phyloP scores from a whole-genome alignment of 35 echinoderm and acorn worm species.

The Diadema setosum region DNA sequence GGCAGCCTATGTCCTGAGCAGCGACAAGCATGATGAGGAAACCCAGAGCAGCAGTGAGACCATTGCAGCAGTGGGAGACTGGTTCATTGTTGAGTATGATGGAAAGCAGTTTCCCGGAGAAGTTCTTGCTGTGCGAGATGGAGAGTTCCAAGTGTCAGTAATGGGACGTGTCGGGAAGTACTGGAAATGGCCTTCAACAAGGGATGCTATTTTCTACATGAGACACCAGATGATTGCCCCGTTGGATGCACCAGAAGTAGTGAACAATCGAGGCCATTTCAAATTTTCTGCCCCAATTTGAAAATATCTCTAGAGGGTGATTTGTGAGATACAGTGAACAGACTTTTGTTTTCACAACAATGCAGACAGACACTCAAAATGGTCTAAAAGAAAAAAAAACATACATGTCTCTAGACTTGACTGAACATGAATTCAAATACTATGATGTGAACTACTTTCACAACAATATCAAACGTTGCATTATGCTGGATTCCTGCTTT shows the following conservation, averaged over 20 bases:
- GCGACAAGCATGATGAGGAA: not conserved
- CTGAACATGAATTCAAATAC: too few species aligned
- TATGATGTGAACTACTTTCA: too few species aligned
- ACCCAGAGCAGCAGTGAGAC: not conserved
- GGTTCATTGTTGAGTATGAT: constrained; percentile 51
- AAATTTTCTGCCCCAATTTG: not conserved
- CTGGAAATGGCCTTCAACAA: constrained; percentile 62
- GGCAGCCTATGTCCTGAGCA: not conserved
- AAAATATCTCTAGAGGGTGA: too few species aligned
- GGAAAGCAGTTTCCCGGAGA: constrained; percentile 30
- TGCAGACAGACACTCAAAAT: too few species aligned
- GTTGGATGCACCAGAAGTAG: constrained; percentile 3
- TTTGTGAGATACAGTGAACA: too few species aligned
- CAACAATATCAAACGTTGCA: too few species aligned
- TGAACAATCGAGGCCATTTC: not conserved
- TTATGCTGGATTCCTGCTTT: too few species aligned
- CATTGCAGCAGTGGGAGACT: constrained; percentile 2
- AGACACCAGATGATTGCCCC: not conserved
- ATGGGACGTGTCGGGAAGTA: constrained; percentile 31
- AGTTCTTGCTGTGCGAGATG: constrained; percentile 15
- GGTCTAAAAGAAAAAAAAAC: too few species aligned
- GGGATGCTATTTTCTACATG: constrained; percentile 15
- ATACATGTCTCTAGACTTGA: too few species aligned
- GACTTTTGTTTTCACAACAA: too few species aligned
- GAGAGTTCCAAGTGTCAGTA: constrained; percentile 37